A percentile compares a stretch with the other conserved stretches of the same genome.
Conservation (phyloP, 2,888 invertebrate species). For the Caenorhabditis becei region DNA sequence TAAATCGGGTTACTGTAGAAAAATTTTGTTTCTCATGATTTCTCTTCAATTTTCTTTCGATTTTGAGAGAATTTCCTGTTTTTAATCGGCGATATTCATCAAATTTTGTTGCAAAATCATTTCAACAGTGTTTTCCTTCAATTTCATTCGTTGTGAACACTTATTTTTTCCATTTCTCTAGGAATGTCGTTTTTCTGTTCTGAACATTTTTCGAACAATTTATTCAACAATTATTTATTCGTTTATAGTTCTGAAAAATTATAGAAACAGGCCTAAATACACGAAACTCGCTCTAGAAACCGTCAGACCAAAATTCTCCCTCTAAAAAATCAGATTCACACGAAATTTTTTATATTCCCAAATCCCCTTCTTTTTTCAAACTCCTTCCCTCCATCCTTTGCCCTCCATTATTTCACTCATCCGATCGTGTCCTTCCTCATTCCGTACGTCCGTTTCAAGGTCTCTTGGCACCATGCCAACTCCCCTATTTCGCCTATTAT, state of each 20-base stretch:
- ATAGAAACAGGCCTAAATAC: no score
- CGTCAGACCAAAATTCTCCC: no score
- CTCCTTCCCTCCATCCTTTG: not conserved
- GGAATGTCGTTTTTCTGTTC: no score
- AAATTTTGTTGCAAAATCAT: not conserved
- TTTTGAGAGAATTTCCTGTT: not conserved
- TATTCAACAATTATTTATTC: no score
- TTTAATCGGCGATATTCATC: not conserved
- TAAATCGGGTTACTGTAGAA: slow-evolving; percentile 2
- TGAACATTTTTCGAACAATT: no score
- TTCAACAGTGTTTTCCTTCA: no score
- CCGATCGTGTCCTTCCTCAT: not conserved
- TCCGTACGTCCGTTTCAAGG: slow-evolving; percentile 8
- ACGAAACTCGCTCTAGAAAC: no score
- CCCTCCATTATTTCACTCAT: not conserved
- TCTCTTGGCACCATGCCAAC: slow-evolving; percentile 15
- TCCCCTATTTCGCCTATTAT: not conserved
- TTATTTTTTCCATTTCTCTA: no score
- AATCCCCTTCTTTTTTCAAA: not conserved
- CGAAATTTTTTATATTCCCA: not conserved
- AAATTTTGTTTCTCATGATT: not conserved
- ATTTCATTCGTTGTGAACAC: no score
- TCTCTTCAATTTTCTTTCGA: not conserved
- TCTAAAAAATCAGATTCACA: no score
- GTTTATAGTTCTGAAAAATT: no score